Conservation (phyloP, 2,888 invertebrate species). For the Falcaria lacertinaria region DNA sequence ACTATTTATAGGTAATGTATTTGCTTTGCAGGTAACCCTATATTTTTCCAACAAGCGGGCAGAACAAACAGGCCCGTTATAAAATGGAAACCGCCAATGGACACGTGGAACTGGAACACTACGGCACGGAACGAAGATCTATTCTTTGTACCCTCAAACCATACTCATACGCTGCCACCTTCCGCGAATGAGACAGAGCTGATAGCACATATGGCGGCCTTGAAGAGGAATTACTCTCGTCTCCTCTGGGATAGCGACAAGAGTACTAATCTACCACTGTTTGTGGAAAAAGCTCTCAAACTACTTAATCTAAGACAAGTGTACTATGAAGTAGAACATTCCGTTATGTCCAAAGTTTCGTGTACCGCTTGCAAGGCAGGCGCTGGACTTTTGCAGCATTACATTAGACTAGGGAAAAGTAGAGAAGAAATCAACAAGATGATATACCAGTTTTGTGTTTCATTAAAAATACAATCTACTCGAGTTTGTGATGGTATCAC, state of each 20-base stretch:
- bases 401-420: constrained; percentile 90
- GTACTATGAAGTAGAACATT: constrained; percentile 90
- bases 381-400: constrained; percentile 91
- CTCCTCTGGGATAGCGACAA: constrained; percentile 88
- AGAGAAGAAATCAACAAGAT: constrained; percentile 91
- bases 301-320: constrained; percentile 92
- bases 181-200: constrained; percentile 72
- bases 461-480: constrained; percentile 91
- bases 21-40: constrained; percentile 58
- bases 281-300: constrained; percentile 90
- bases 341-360: constrained; percentile 94
- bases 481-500: constrained; percentile 95
- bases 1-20: not conserved
- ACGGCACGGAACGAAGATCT: constrained; percentile 60
- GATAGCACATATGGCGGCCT: constrained; percentile 62
- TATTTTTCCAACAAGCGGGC: constrained; percentile 58
- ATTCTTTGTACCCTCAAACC: constrained; percentile 66
- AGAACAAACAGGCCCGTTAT: constrained; percentile 58
- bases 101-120: constrained; percentile 69
- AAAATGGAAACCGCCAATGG: constrained; percentile 70
- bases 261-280: constrained; percentile 85
- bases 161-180: constrained; percentile 72
- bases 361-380: constrained; percentile 95
- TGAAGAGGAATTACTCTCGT: constrained; percentile 74
- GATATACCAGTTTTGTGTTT: constrained; percentile 92